Percentiles rank a stretch among this genome's conserved stretches.
These are phyloP conservation scores for Hestina assimilis DNA, from an alignment of 1,140 invertebrate species.

Conservation along the genomic window DNA sequence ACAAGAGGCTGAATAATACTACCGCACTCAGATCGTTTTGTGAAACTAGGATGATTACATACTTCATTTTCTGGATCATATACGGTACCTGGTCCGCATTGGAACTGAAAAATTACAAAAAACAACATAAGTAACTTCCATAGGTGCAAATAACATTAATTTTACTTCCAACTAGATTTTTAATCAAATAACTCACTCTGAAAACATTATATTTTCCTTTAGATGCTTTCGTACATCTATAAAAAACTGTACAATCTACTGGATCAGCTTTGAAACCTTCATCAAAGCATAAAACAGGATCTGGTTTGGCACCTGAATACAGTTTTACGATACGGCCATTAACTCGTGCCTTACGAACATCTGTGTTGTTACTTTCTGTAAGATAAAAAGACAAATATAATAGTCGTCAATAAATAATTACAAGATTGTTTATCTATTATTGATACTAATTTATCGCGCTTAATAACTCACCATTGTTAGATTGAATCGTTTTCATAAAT, in stretches of 20 bases:
- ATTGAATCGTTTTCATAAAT: constrained; percentile 11
- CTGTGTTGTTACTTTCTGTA: constrained; percentile 36
- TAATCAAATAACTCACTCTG: constrained; percentile 38
- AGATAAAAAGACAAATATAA: background rate
- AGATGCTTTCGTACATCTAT: constrained; percentile 76
- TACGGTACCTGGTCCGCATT: constrained; percentile 85
- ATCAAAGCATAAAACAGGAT: constrained; percentile 50
- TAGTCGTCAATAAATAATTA: background rate
- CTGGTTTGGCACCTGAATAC: constrained; percentile 51
- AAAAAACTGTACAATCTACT: constrained; percentile 79
- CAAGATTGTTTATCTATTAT: no score
- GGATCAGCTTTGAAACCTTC: constrained; percentile 84
- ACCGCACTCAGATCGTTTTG: constrained; percentile 79
- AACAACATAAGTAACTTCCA: constrained; percentile 2
- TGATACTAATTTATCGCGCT: no score
- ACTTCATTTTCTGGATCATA: constrained; percentile 82
- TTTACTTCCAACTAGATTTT: background rate
- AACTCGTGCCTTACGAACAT: constrained; percentile 33
- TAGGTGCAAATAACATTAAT: background rate
- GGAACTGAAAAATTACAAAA: constrained; percentile 78
- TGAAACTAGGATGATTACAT: constrained; percentile 84
- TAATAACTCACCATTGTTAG: constrained; percentile 24
- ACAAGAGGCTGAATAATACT: constrained; percentile 25
- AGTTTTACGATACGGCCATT: constrained; percentile 58
- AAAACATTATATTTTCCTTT: constrained; percentile 63